Evolutionary conservation across 2,797 vertebrate species (phyloP).

Genomic region (Cetoscarus ocellatus): DNA sequence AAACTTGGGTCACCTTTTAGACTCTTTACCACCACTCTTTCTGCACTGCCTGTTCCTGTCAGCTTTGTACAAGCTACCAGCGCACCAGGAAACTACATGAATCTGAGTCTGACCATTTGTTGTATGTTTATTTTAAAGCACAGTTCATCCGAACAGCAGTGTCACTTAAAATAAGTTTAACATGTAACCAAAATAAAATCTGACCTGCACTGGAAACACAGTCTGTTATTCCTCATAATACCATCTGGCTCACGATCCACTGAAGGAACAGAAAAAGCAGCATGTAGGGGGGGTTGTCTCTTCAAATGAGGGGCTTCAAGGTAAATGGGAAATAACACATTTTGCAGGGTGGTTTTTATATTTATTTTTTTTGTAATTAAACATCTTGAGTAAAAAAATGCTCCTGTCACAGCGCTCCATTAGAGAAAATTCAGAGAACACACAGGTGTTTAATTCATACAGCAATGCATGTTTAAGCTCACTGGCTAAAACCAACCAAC

Average conservation of each 20-base stretch:
- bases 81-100: neutral
- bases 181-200: conserved; percentile 8
- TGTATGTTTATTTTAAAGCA: neutral
- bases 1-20: neutral
- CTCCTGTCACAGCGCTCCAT: neutral
- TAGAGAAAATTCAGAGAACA: conserved; percentile 6
- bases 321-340: neutral
- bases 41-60: neutral
- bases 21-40: neutral
- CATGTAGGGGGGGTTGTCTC: neutral
- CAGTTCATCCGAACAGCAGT: conserved; percentile 16
- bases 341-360: neutral
- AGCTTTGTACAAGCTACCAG: conserved; percentile 3
- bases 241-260: conserved; percentile 6
- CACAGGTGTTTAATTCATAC: neutral
- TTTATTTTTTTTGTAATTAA: conserved; percentile 19
- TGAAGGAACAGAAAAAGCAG: neutral
- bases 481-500: conserved; percentile 10
- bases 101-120: neutral
- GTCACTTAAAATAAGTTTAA: conserved; percentile 18
- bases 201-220: neutral
- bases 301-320: neutral
- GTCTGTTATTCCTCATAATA: neutral
- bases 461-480: conserved; percentile 8
- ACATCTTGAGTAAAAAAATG: conserved; percentile 24